Conservation (phyloP, 2,888 invertebrate species). For the Drymonia ruficornis region DNA sequence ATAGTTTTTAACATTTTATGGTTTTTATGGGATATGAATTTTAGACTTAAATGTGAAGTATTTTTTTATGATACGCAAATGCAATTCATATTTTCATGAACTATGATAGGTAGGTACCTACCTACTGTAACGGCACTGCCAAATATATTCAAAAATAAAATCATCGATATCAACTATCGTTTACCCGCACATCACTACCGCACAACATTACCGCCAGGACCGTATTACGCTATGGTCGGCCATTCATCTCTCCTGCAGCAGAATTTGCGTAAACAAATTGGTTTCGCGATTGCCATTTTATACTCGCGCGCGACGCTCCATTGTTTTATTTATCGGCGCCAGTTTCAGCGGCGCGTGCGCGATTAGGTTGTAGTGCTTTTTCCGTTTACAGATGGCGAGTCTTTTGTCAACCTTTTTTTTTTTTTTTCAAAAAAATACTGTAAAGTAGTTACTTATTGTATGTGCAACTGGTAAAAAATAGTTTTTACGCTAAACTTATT, state of each 20-base stretch:
- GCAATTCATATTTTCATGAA: too few species aligned
- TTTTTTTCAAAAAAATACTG: too few species aligned
- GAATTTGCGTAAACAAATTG: slow-evolving; percentile 86
- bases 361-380: slow-evolving; percentile 82
- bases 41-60: too few species aligned
- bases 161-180: not conserved
- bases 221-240: slow-evolving; percentile 82
- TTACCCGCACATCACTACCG: slow-evolving; percentile 46
- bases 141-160: slow-evolving; percentile 7
- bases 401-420: slow-evolving; percentile 74
- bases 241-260: slow-evolving; percentile 83
- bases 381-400: slow-evolving; percentile 75
- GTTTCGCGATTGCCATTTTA: slow-evolving; percentile 85
- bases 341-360: slow-evolving; percentile 79
- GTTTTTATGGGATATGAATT: too few species aligned
- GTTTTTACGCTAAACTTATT: not conserved
- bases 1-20: too few species aligned
- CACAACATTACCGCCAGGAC: slow-evolving; percentile 65
- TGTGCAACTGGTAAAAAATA: not conserved
- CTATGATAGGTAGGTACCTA: too few species aligned
- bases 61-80: too few species aligned
- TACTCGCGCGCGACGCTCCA: slow-evolving; percentile 81
- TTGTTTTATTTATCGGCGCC: slow-evolving; percentile 84
- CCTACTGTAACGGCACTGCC: too few species aligned
- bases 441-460: too few species aligned